Evolutionary conservation across 2,113 vertebrate species (phyloP).

Genomic region (Atlantisia rogersi): DNA sequence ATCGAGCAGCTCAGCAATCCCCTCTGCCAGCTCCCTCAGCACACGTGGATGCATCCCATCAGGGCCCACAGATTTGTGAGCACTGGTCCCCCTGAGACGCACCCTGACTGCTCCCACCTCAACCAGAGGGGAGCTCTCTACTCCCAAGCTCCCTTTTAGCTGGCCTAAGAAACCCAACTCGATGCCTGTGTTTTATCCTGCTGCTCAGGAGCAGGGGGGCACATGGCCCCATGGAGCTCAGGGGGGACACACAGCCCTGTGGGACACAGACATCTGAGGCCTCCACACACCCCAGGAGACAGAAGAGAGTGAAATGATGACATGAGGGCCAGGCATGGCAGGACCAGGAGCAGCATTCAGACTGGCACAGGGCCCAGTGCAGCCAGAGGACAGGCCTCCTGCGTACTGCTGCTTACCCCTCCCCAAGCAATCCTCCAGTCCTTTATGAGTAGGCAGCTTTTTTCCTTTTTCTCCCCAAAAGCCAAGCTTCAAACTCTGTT

Average conservation of each 20-base stretch:
- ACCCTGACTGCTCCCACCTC: too few species aligned
- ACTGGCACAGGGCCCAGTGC: background rate
- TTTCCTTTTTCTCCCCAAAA: background rate
- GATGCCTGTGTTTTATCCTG: background rate
- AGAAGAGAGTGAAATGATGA: background rate
- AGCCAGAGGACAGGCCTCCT: background rate
- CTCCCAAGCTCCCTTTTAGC: background rate
- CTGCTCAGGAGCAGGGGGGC: background rate
- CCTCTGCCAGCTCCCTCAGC: too few species aligned
- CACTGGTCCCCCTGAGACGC: too few species aligned
- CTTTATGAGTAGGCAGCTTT: background rate
- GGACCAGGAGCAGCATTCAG: background rate
- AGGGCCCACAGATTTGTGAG: too few species aligned
- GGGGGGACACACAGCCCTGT: background rate
- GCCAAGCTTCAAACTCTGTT: background rate
- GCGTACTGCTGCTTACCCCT: background rate
- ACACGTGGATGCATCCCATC: too few species aligned
- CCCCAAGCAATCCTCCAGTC: background rate
- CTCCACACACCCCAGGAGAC: background rate
- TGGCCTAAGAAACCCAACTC: background rate
- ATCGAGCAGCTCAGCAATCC: too few species aligned
- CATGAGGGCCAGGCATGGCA: background rate
- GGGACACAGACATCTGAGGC: background rate
- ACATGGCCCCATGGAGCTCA: too few species aligned
- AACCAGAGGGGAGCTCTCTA: too few species aligned